Evolutionary conservation across 2,113 vertebrate genomes (phyloP), one percentile per base, ranked within the genome.

Genomic region (Muscicapa adusta): DNA sequence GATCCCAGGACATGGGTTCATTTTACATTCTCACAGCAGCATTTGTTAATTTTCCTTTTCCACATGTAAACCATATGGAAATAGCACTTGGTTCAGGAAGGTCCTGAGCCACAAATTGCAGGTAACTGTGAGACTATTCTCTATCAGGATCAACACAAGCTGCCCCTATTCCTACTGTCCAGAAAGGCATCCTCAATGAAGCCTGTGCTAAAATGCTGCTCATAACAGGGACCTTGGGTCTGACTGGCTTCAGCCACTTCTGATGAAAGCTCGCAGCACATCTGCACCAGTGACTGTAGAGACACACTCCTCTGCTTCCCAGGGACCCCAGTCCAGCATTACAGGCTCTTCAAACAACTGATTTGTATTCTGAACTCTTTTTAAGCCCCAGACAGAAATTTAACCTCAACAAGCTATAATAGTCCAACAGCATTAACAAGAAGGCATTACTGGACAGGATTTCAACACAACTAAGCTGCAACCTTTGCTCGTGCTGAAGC

Each of bases 241-340:
- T 76, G 48, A n/a, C 18, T 23, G 42, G 60, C 60, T n/a, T 20
- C 3, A 48, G 56, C 22, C 14, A 22, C n/a, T 43, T 26, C 33
- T 34, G 20, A n/a, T 9, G 6, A 75, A 71, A 71, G 53, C 57
- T 82, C 62, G 24, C 10, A 56, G 36, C 23, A 25, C n/a, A 10
- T 0, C 23, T 1, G 0, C 36, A 57, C 11, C 25, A 17, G 26
- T 1, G 22, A 16, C 13, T 31, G 47, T 0, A 58, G 31, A 31
- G 20, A 68, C 14, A 38, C 61, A 6, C 16, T 84, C 6, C 71
- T 20, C 72, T 70, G 58, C 80, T 76, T 65, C 56, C 11, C 70
- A 38, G 2, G 4, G 12, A 16, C 51, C 38, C 29, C 28, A 51
- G 51, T 9, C 62, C 51, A 85, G 42, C 0, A 0, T 5, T 42